Conservation (phyloP, 2,113 vertebrate genomes). For the Eulemur macaco region DNA sequence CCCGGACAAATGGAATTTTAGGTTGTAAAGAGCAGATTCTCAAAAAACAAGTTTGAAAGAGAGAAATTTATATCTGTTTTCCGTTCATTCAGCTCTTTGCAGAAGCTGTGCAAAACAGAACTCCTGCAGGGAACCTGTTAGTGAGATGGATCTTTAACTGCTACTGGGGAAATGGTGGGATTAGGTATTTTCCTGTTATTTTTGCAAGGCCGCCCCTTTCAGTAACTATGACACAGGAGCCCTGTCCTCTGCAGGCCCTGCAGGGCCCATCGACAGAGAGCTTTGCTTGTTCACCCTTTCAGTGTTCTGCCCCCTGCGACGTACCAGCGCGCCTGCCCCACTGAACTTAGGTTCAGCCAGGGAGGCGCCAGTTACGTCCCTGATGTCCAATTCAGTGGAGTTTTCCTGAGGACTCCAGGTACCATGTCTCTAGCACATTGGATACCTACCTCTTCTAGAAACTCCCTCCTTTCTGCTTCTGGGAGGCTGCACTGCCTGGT, state of each 20-base stretch:
- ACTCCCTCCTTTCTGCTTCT: not conserved
- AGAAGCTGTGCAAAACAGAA: no score
- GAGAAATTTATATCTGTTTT: no score
- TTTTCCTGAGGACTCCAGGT: not conserved
- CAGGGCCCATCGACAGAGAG: not conserved
- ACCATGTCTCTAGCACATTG: not conserved
- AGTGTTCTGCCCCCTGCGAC: not conserved
- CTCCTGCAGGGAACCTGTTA: no score
- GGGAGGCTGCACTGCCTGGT: not conserved
- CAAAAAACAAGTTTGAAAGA: no score
- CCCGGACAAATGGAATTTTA: no score
- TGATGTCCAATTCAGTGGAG: not conserved
- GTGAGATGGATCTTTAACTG: no score
- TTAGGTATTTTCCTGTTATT: no score
- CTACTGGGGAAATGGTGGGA: no score
- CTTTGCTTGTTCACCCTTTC: not conserved
- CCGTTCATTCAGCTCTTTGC: no score
- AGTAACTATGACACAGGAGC: not conserved
- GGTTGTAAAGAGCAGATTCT: no score
- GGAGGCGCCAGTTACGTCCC: not conserved
- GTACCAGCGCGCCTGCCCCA: rapidly evolving
- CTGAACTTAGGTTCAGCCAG: not conserved
- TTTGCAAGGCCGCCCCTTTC: no score
- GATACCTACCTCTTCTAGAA: not conserved
- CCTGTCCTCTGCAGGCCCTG: not conserved